Evolutionary conservation across 2,888 invertebrate genomes (phyloP), one percentile per base, ranked within the genome.

Genomic region (Patella pellucida): DNA sequence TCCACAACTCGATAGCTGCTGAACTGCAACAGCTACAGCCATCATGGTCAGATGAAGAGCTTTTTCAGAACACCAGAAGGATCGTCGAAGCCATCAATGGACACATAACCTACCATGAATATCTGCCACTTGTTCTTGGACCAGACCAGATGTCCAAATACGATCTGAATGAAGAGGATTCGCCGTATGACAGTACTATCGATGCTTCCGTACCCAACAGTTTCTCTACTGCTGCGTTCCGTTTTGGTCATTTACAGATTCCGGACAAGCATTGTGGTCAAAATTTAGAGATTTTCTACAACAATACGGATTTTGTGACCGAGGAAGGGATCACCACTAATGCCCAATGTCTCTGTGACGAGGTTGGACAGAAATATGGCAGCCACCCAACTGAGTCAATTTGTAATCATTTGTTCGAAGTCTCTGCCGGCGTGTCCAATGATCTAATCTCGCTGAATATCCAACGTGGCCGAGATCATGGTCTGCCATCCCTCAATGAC

Each of bases 321-420:
- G 3, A 23, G 16, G 16, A 19, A 3, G 62, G 62, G 1, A 62
- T 62, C 19, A 23, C 19, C 14, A 23, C 23, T 12, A 23, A 23
- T 1, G 62, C 62, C 12, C 9, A 16, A 11, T 19, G 62, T 62
- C 23, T 62, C 12, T 14, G 11, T 9, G 15, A 23, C 9, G 62
- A 62, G 16, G 9, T 62, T 5, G 62, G 19, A 19, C 62, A 62
- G 23, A 23, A 15, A 19, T 23, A 62, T 19, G 62, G 23, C 12
- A n/a, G 62, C 15, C 62, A 62, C 23, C 19, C 23, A 2, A 62
- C 16, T 62, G 62, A 62, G 19, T 19, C 62, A 19, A 23, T 62
- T 11, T 19, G 62, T n/a, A 62, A 62, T 62, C 62, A 23, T 62
- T 62, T 62, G 62, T 62, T 62, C 23, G 19, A 62, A 62, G 23